These are phyloP conservation scores for Pedionomus torquatus DNA, from an alignment of 2,113 vertebrate species.

Conservation along the genomic window DNA sequence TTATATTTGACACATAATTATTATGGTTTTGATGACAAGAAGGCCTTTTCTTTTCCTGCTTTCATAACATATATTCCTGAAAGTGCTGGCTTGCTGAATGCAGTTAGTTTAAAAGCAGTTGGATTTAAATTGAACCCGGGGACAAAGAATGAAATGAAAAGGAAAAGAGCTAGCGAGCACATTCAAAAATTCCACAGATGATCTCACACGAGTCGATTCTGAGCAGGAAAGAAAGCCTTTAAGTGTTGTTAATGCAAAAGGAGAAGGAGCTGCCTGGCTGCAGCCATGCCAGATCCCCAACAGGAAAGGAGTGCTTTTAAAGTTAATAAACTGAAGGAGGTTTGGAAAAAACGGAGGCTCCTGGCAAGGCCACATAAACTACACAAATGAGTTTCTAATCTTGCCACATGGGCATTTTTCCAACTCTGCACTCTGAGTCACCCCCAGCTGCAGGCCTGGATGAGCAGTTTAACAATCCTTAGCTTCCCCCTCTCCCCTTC, in stretches of 20 bases:
- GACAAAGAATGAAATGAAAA: constrained; percentile 69
- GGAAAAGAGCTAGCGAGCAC: constrained; percentile 3
- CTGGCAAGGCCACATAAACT: constrained; percentile 78
- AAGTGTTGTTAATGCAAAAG: constrained; percentile 48
- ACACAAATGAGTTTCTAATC: constrained; percentile 75
- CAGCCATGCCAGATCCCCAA: constrained; percentile 64
- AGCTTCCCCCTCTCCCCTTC: neutral
- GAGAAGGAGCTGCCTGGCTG: constrained; percentile 43
- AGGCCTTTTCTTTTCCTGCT: constrained; percentile 80
- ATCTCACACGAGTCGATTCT: constrained; percentile 71
- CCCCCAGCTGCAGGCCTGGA: constrained; percentile 81
- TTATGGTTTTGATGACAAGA: constrained; percentile 87
- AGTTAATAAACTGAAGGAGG: constrained; percentile 82
- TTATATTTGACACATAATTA: constrained; percentile 89
- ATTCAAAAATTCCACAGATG: constrained; percentile 76
- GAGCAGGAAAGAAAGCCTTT: constrained; percentile 59
- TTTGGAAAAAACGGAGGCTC: constrained; percentile 78
- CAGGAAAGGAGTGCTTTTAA: constrained; percentile 78
- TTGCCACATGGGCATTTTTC: constrained; percentile 73
- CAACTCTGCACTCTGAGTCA: constrained; percentile 74
- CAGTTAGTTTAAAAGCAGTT: constrained; percentile 77
- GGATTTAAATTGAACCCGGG: constrained; percentile 72
- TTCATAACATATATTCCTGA: constrained; percentile 84
- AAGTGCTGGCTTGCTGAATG: constrained; percentile 76
- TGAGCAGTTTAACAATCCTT: constrained; percentile 77